Percentiles rank a stretch among this genome's conserved stretches.
phyloP scores from a whole-genome alignment of 2,888 invertebrate species.

The Gastrophysa polygoni region DNA sequence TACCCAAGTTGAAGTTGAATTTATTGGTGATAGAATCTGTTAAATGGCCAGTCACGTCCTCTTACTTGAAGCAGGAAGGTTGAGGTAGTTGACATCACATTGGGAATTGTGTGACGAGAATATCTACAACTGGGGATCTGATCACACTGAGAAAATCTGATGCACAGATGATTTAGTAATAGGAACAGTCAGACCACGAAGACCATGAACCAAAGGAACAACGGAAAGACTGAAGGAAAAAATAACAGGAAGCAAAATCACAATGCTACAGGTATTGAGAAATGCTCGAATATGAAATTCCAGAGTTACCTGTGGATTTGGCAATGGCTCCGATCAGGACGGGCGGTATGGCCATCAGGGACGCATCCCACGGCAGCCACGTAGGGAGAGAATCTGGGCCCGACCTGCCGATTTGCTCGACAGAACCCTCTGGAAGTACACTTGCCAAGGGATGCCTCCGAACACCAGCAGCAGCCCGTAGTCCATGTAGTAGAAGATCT shows the following conservation, averaged over 20 bases:
- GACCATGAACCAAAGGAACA: too few species aligned
- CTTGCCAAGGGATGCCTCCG: constrained; percentile 98
- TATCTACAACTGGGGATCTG: too few species aligned
- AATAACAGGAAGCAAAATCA: too few species aligned
- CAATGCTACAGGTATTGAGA: too few species aligned
- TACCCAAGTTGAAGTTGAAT: constrained; percentile 99
- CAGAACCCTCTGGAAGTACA: constrained; percentile 97
- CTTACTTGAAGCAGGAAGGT: too few species aligned
- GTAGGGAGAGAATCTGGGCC: constrained; percentile 92
- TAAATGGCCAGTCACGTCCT: constrained; percentile 96
- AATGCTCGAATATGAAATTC: too few species aligned
- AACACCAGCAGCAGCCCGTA: constrained; percentile 88
- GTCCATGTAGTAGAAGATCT: constrained; percentile 85
- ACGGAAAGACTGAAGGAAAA: too few species aligned
- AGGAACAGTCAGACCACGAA: too few species aligned
- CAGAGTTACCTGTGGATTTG: constrained; percentile 80
- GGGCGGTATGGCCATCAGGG: constrained; percentile 96
- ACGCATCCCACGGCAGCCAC: constrained; percentile 96
- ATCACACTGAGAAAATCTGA: too few species aligned
- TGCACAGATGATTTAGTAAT: too few species aligned
- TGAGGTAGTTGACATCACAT: too few species aligned
- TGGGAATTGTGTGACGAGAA: too few species aligned
- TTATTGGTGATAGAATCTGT: constrained; percentile 94
- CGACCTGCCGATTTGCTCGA: constrained; percentile 94
- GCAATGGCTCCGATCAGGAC: constrained; percentile 97